Evolutionary conservation across 2,797 vertebrate genomes (phyloP).

Genomic region (Sebastiscus tertius): DNA sequence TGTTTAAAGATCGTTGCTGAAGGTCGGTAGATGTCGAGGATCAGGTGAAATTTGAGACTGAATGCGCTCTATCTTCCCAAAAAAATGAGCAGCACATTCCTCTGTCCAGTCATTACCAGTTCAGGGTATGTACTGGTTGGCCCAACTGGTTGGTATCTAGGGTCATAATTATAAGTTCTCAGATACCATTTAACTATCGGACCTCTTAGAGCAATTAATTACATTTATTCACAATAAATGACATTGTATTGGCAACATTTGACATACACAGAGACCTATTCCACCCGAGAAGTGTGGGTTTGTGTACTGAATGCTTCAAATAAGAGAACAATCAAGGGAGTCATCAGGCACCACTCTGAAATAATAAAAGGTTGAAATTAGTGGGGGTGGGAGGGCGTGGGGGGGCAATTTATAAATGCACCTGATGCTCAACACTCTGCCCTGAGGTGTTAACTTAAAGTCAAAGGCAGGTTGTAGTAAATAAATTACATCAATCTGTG

Average conservation of each 20-base stretch:
- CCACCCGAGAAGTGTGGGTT: neutral
- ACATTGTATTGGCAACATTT: neutral
- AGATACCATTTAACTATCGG: neutral
- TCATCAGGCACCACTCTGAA: neutral
- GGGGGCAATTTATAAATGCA: slow-evolving; percentile 26
- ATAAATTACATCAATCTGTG: slow-evolving; percentile 2
- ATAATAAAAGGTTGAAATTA: slow-evolving; percentile 16
- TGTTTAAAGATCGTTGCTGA: too few species aligned
- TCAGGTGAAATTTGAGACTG: too few species aligned
- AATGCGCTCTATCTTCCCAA: neutral
- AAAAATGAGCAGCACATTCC: neutral
- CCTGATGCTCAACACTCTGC: slow-evolving; percentile 32
- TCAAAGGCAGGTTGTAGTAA: slow-evolving; percentile 19
- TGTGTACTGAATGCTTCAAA: slow-evolving; percentile 7
- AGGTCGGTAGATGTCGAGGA: neutral
- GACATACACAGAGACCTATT: too few species aligned
- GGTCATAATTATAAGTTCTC: neutral
- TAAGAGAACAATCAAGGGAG: neutral
- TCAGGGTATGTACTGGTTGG: neutral
- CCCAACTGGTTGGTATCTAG: neutral
- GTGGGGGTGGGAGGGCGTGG: neutral
- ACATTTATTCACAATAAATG: neutral
- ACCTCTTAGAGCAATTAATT: neutral
- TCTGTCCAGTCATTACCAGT: neutral
- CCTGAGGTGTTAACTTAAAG: slow-evolving; percentile 7